Evolutionary conservation across 2,797 vertebrate species (phyloP).

Genomic region (Sarcoramphus papa): DNA sequence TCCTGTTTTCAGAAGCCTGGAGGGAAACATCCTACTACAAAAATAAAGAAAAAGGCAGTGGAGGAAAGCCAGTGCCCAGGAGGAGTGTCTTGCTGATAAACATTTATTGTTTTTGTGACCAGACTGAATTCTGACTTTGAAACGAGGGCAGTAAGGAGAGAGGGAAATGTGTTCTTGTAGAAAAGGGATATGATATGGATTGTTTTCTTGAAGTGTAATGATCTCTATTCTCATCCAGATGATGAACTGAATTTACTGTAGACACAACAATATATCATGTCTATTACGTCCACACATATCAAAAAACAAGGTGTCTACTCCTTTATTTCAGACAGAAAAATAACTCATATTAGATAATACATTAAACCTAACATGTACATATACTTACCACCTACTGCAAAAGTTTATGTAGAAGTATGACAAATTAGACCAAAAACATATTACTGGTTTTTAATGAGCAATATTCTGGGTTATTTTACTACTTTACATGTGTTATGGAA

Average conservation of each 20-base stretch:
- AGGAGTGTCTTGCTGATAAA: background rate
- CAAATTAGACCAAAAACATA: background rate
- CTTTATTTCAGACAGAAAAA: background rate
- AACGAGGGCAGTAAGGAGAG: background rate
- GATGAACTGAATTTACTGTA: background rate
- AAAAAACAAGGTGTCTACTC: background rate
- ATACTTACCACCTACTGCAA: background rate
- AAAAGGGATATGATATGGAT: background rate
- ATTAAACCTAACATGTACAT: background rate
- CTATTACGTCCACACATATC: background rate
- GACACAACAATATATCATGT: background rate
- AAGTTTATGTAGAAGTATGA: background rate
- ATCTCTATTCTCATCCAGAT: background rate
- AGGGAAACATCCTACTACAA: background rate
- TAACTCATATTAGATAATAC: background rate
- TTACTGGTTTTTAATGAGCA: background rate
- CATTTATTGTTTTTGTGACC: background rate
- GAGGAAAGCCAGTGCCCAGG: background rate
- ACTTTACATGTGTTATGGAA: background rate
- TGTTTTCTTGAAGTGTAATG: background rate
- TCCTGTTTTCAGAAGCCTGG: background rate
- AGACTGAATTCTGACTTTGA: background rate
- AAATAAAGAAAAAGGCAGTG: background rate
- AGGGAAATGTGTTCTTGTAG: background rate
- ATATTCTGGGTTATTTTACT: background rate